Base-by-base conservation (phyloP, 2,113 vertebrate species). In the Tachysurus vachellii region DNA sequence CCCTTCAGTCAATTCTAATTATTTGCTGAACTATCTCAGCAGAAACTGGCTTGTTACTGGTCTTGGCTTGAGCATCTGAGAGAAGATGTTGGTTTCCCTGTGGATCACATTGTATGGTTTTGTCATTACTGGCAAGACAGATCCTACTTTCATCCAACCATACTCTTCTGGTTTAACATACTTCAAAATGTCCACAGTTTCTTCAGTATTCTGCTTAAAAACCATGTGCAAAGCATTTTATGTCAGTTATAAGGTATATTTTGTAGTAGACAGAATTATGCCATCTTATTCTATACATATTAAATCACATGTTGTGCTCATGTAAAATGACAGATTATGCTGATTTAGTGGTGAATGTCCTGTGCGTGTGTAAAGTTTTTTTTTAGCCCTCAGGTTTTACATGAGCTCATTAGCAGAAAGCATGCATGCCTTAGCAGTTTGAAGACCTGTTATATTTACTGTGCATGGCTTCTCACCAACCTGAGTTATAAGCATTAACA, bases 91-190 rank as follows among this genome's bases (percentile, higher is more conserved):
- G 61, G 85, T 85, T 86, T 73, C 71, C 83, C 86, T 89, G 84
- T 70, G 59, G 90, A 92, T 89, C 71, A 93, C 85, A 84, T 89
- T 76, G 87, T 90, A 92, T 93, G 91, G 80, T 92, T 93, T 93
- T 89, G 90, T 92, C 92, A 91, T 94, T 92, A 92, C 89, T 90
- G 88, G 85, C 88, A 86, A 89, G 91, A 91, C 81, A 87, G 88
- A 81, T 88, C 89, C 86, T 88, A 89, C 88, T 92, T 93, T 88
- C 89, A 91, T 85, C 88, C 21, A 36, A 82, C 44, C 83, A 85
- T 88, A 84, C 82, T 36, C 88, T 88, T 59, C 88, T 84, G 28
- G 79, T 80, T 88, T 70, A 87, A 88, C 85, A 71, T 44, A 77
- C 73, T 70, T 53, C 28, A 54, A 89, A 88, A 85, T 44, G 85